A percentile compares a stretch with the other conserved stretches of the same genome.
These are phyloP conservation scores for Berghia stephanieae DNA, from an alignment of 1,140 invertebrate species.

Conservation along the genomic window DNA sequence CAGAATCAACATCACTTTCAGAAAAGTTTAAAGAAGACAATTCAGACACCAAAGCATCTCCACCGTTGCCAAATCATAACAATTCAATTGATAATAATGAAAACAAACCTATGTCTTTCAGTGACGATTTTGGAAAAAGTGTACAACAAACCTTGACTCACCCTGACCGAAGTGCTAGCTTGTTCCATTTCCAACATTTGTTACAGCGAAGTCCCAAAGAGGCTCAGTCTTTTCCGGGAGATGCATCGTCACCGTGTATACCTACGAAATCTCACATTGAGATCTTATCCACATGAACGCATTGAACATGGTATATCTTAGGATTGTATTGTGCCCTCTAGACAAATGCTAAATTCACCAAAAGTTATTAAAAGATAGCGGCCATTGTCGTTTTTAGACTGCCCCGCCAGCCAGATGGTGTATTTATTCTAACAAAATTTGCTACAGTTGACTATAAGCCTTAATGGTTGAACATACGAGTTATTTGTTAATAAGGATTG, in stretches of 20 bases:
- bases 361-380: no score
- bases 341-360: no score
- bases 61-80: background rate
- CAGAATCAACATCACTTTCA: no score
- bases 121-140: no score
- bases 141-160: background rate
- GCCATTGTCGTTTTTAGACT: no score
- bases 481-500: no score
- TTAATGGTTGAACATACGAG: no score
- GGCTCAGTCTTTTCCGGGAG: background rate
- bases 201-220: conserved; percentile 17
- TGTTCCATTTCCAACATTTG: background rate
- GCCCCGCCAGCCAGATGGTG: no score
- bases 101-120: background rate
- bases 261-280: background rate
- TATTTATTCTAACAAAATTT: no score
- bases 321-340: no score
- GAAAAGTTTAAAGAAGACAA: background rate
- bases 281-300: conserved; percentile 12
- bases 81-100: background rate
- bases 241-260: background rate
- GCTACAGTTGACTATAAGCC: no score
- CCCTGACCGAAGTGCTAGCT: background rate
- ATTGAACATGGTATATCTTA: no score
- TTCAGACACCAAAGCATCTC: background rate